Evolutionary conservation across 2,888 invertebrate species (phyloP), one percentile per base, ranked within the genome.

Genomic region (Mechanitis messenoides): DNA sequence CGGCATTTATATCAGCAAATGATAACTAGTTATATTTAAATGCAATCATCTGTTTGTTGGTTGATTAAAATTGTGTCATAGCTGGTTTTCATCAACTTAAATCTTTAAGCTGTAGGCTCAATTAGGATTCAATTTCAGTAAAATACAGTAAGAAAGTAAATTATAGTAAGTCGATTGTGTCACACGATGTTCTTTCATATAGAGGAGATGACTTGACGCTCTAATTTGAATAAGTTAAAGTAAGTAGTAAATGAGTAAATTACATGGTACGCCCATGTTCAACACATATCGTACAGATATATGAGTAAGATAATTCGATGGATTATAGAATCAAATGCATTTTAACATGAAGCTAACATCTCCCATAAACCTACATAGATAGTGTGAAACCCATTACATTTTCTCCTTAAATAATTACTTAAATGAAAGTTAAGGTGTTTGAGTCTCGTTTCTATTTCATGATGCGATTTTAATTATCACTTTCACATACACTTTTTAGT

Each of bases 1-100:
- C 38, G n/a, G 63, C 74, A 68, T 71, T 60, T 45, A n/a, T 35
- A 9, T 28, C 35, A 3, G 12, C 46, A 47, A 28, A 47, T 47
- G 47, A 47, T 47, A 47, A 47, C 47, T 47, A 4, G 5, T 3
- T 47, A 47, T n/a, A 47, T 47, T 47, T n/a, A 6, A 47, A 47
- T 47, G 12, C 12, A 47, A 47, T 47, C 6, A 47, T 47, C n/a
- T 47, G n/a, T 47, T 47, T 47, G 28, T 47, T 47, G 20, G 47
- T 47, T 47, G 6, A 47, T 47, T 4, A 20, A 20, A 47, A 47
- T 11, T n/a, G 12, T 20, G 47, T 47, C 20, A n/a, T n/a, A 47
- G 6, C 47, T 6, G 20, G n/a, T 47, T n/a, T 47, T 35, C 4
- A 35, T 35, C 3, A 54, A n/a, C 35, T 54, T 54, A 54, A 33